A percentile compares a stretch with the other conserved stretches of the same genome.
Evolutionary conservation across 2,113 vertebrate genomes (phyloP).

Genomic region (Stictonetta naevosa): DNA sequence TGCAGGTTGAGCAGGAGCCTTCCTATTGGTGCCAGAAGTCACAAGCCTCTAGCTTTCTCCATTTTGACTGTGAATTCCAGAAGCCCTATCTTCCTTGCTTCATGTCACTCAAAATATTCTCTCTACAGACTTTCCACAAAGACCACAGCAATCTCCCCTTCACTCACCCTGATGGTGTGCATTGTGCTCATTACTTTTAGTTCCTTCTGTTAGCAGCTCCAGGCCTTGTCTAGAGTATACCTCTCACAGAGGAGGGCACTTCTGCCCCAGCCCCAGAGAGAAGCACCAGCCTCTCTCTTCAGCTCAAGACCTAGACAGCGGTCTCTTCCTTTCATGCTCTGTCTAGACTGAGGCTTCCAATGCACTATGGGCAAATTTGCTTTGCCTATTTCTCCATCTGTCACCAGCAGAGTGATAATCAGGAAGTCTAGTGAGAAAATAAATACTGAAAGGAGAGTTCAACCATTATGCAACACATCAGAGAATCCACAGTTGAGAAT

Average conservation of each 20-base stretch:
- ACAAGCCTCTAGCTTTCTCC: background rate
- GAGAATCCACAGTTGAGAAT: background rate
- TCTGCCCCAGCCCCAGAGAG: background rate
- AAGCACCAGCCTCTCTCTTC: background rate
- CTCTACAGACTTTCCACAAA: background rate
- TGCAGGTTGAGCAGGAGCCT: background rate
- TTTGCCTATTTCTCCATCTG: background rate
- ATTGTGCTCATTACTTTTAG: background rate
- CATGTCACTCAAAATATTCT: background rate
- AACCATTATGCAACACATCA: background rate
- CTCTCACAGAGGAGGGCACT: background rate
- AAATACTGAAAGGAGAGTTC: background rate
- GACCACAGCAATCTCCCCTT: background rate
- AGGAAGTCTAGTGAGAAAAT: background rate
- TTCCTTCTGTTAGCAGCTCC: background rate
- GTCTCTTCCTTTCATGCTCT: background rate
- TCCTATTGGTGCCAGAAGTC: background rate
- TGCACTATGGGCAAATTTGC: background rate
- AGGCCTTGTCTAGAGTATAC: background rate
- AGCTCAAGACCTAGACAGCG: background rate
- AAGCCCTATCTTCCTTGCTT: background rate
- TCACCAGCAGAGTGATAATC: background rate
- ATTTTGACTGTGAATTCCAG: background rate
- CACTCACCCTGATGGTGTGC: background rate
- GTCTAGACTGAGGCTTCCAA: background rate